Percentiles rank a stretch among this genome's conserved stretches.
phyloP scores from a whole-genome alignment of 1,140 invertebrate species.

The Drosophila yakuba region DNA sequence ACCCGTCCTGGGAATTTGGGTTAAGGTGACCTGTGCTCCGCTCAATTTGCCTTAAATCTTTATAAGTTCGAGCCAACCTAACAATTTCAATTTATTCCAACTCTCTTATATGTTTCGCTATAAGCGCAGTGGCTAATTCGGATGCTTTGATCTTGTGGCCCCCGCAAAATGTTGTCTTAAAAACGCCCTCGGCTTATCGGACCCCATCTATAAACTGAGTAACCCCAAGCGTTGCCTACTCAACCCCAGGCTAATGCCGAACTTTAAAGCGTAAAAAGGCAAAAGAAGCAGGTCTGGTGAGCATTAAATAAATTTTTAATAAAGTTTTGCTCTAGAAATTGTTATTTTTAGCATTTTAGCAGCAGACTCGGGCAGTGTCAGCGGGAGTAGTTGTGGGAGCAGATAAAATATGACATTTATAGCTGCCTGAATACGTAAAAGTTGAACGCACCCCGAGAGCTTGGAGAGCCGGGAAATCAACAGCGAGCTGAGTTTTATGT shows the following conservation, averaged over 20 bases:
- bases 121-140: slow-evolving; percentile 17
- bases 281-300: slow-evolving; percentile 23
- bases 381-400: slow-evolving; percentile 39
- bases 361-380: slow-evolving; percentile 21
- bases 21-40: slow-evolving; percentile 13
- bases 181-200: slow-evolving; percentile 34
- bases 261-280: slow-evolving; percentile 60
- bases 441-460: slow-evolving; percentile 74
- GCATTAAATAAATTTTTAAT: slow-evolving; percentile 78
- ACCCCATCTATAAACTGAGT: slow-evolving; percentile 32
- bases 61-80: slow-evolving; percentile 13
- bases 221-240: slow-evolving; percentile 38
- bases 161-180: slow-evolving; percentile 2
- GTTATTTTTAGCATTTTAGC: slow-evolving; percentile 79
- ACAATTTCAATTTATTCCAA: slow-evolving; percentile 25
- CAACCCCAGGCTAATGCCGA: slow-evolving; percentile 9
- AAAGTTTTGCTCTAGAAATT: slow-evolving; percentile 73
- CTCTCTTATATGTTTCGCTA: neutral
- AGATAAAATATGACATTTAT: slow-evolving; percentile 81
- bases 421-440: slow-evolving; percentile 73
- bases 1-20: slow-evolving; percentile 17
- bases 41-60: slow-evolving; percentile 7
- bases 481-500: slow-evolving; percentile 56
- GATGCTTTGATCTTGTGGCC: slow-evolving; percentile 43
- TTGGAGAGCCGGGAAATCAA: slow-evolving; percentile 27